phyloP scores from a whole-genome alignment of 2,113 vertebrate genomes.

The Columba livia region DNA sequence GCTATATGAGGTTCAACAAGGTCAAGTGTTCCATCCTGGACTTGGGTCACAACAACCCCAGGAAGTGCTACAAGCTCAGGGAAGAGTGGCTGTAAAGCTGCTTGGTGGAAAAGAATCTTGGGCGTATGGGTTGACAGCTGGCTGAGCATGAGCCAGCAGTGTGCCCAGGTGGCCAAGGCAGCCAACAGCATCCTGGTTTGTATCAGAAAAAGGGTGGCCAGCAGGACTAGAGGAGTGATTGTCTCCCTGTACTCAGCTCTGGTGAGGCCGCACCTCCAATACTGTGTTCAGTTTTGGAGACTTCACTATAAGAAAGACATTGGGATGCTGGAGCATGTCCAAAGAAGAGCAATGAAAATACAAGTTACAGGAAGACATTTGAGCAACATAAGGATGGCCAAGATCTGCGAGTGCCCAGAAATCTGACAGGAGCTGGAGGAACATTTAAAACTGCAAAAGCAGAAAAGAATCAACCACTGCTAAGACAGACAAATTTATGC shows the following conservation, averaged over 20 bases:
- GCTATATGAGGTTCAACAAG: too few relatives aligned
- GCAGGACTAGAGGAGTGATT: neutral
- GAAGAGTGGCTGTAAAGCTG: too few relatives aligned
- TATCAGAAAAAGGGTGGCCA: neutral
- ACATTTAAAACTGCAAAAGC: neutral
- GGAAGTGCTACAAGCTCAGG: too few relatives aligned
- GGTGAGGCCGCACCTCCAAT: accelerated
- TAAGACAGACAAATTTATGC: neutral
- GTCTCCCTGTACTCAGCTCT: accelerated
- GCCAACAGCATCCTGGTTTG: too few relatives aligned
- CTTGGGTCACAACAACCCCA: too few relatives aligned
- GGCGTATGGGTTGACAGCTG: too few relatives aligned
- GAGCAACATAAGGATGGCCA: neutral
- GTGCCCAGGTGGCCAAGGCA: neutral
- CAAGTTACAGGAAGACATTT: neutral
- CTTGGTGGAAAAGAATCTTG: too few relatives aligned
- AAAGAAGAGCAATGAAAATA: too few relatives aligned
- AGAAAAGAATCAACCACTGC: neutral
- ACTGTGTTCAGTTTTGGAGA: neutral
- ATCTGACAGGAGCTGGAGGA: neutral
- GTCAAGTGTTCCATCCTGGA: too few relatives aligned
- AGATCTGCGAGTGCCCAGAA: neutral
- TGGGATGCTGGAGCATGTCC: too few relatives aligned
- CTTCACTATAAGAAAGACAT: too few relatives aligned
- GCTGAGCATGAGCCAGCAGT: neutral